Evolutionary conservation across 2,888 invertebrate species (phyloP).

Genomic region (Lomographa bimaculata): DNA sequence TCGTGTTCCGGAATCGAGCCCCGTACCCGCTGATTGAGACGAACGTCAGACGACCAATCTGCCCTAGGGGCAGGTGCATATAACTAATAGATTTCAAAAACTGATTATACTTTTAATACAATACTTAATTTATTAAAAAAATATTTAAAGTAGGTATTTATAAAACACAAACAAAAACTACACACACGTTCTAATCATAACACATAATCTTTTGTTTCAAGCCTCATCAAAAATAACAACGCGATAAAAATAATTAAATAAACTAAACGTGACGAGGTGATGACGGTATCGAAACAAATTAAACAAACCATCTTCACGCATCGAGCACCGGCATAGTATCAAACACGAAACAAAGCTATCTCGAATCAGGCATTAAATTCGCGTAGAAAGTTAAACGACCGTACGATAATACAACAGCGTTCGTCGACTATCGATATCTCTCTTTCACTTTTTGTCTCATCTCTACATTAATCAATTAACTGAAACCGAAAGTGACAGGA

Average conservation of each 20-base stretch:
- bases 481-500: slow-evolving; percentile 63
- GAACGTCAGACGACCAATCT: too few relatives aligned
- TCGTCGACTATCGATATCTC: slow-evolving; percentile 27
- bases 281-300: slow-evolving; percentile 46
- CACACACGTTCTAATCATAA: too few relatives aligned
- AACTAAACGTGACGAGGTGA: slow-evolving; percentile 27
- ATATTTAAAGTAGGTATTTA: too few relatives aligned
- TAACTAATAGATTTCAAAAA: too few relatives aligned
- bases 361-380: slow-evolving; percentile 29
- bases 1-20: too few relatives aligned
- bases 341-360: slow-evolving; percentile 38
- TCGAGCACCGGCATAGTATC: too few relatives aligned
- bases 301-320: slow-evolving; percentile 36
- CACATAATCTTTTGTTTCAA: too few relatives aligned
- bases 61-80: too few relatives aligned
- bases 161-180: too few relatives aligned
- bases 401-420: slow-evolving; percentile 34
- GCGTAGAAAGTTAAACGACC: slow-evolving; percentile 52
- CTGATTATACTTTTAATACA: too few relatives aligned
- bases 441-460: slow-evolving; percentile 39
- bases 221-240: neutral
- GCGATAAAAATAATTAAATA: slow-evolving; percentile 2
- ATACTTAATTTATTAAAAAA: too few relatives aligned
- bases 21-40: too few relatives aligned
- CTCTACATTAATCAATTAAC: slow-evolving; percentile 68